Percentiles rank a stretch among this genome's conserved stretches.
Evolutionary conservation across 2,797 vertebrate genomes (phyloP).

Genomic region (Ispidina picta): DNA sequence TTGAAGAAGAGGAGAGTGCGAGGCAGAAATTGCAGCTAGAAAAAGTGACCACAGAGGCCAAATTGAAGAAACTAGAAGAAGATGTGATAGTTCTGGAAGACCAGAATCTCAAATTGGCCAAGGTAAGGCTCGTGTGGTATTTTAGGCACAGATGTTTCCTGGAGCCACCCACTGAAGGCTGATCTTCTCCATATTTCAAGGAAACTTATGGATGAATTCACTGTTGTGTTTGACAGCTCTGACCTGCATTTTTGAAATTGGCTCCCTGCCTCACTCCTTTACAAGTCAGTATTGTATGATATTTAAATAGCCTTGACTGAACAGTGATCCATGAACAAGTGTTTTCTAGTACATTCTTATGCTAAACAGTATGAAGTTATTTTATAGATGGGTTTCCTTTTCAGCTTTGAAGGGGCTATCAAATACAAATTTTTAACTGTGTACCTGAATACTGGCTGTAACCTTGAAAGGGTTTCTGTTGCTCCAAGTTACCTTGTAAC

Average conservation of each 20-base stretch:
- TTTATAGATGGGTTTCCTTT: background rate
- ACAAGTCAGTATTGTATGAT: background rate
- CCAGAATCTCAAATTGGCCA: slow-evolving; percentile 91
- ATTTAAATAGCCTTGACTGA: background rate
- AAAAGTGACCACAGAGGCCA: slow-evolving; percentile 93
- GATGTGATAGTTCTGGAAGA: slow-evolving; percentile 93
- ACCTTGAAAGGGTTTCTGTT: background rate
- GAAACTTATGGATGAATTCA: background rate
- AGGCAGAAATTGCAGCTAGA: slow-evolving; percentile 96
- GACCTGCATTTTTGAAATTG: background rate
- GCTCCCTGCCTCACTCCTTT: background rate
- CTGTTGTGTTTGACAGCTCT: background rate
- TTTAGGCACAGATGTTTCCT: background rate
- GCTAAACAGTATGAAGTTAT: background rate
- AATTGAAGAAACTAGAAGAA: slow-evolving; percentile 95
- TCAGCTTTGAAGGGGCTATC: background rate
- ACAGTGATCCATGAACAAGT: background rate
- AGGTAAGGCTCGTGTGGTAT: slow-evolving; percentile 77
- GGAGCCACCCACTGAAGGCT: background rate
- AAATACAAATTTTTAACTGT: background rate
- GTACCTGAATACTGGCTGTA: background rate
- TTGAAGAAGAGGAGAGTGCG: slow-evolving; percentile 95
- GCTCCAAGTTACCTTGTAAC: background rate
- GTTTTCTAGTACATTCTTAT: background rate
- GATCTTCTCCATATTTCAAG: background rate